Conservation (phyloP, 2,797 vertebrate genomes). For the Bradypodion pumilum region DNA sequence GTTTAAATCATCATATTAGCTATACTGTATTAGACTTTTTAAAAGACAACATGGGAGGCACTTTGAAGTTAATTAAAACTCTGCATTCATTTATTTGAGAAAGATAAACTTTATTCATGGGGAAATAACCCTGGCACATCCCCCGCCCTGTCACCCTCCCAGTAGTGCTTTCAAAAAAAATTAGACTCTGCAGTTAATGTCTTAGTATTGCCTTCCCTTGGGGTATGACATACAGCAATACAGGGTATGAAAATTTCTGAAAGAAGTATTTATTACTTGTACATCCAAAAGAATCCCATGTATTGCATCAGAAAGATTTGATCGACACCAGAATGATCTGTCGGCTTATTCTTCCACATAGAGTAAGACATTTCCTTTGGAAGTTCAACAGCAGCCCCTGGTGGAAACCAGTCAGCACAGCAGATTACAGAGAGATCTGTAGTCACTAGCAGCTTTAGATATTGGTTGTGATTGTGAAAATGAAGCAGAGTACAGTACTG, state of each 20-base stretch:
- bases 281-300: slow-evolving; percentile 66
- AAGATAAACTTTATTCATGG: slow-evolving; percentile 65
- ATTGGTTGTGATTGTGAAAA: slow-evolving; percentile 34
- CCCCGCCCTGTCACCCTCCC: background rate
- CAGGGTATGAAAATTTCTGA: slow-evolving; percentile 67
- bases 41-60: slow-evolving; percentile 46
- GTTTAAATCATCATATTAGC: slow-evolving; percentile 50
- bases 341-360: slow-evolving; percentile 66
- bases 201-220: slow-evolving; percentile 63
- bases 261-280: slow-evolving; percentile 65
- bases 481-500: slow-evolving; percentile 18
- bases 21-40: slow-evolving; percentile 30
- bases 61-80: slow-evolving; percentile 58
- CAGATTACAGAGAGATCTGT: background rate
- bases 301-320: slow-evolving; percentile 64
- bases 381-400: slow-evolving; percentile 80
- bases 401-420: slow-evolving; percentile 51
- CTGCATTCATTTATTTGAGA: slow-evolving; percentile 65
- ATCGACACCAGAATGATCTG: slow-evolving; percentile 68
- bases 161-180: slow-evolving; percentile 61
- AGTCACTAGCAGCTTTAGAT: slow-evolving; percentile 36
- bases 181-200: slow-evolving; percentile 66
- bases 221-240: slow-evolving; percentile 58
- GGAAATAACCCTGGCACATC: slow-evolving; percentile 55
- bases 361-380: slow-evolving; percentile 39